Evolutionary conservation across 2,113 vertebrate species (phyloP).

Genomic region (Xiphophorus hellerii): DNA sequence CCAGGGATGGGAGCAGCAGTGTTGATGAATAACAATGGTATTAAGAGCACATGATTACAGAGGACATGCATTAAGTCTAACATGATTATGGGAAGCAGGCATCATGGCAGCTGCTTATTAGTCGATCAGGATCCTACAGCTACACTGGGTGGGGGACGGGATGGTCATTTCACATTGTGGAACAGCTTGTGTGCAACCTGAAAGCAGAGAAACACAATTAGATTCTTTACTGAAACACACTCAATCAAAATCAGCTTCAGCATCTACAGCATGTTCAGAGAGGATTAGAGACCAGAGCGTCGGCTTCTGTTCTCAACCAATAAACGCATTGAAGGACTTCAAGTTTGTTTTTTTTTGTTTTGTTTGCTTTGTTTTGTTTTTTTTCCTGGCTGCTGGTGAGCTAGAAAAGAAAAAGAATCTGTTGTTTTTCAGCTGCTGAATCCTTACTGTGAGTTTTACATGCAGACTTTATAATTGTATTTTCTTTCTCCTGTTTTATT

Average conservation of each 20-base stretch:
- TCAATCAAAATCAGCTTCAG: background rate
- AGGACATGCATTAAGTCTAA: background rate
- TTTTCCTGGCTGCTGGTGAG: too few species aligned
- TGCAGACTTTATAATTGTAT: too few species aligned
- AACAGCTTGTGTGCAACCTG: conserved; percentile 78
- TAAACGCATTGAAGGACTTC: too few species aligned
- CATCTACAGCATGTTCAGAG: too few species aligned
- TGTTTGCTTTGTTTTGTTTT: too few species aligned
- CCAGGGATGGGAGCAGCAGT: background rate
- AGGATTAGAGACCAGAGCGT: too few species aligned
- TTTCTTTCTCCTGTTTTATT: too few species aligned
- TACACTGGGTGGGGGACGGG: conserved; percentile 1
- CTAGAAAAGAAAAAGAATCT: too few species aligned
- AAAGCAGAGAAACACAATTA: conserved; percentile 13
- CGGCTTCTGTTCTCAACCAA: too few species aligned
- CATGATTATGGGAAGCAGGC: conserved; percentile 11
- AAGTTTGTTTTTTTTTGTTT: too few species aligned
- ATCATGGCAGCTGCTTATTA: conserved; percentile 15
- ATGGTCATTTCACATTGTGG: conserved; percentile 72
- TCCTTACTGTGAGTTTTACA: too few species aligned
- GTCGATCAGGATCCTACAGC: conserved; percentile 34
- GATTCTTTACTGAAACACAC: background rate
- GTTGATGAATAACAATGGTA: background rate
- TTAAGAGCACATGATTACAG: background rate
- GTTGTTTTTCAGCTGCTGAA: too few species aligned